Percentiles rank a stretch among this genome's conserved stretches.
Evolutionary conservation across 1,140 invertebrate genomes (phyloP).

Genomic region (Lerema accius): DNA sequence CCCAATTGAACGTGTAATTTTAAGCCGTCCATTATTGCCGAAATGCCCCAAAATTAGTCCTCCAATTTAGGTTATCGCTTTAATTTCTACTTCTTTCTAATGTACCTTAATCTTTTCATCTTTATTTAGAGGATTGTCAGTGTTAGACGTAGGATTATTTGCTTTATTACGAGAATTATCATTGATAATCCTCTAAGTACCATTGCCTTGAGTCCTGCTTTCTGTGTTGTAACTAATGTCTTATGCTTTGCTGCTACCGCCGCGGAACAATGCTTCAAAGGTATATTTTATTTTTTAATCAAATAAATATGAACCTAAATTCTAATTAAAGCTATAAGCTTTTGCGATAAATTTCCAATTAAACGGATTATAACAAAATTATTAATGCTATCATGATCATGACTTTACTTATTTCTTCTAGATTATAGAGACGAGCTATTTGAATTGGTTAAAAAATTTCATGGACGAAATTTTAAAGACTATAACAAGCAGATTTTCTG

Average conservation of each 20-base stretch:
- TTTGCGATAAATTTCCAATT: slow-evolving; percentile 51
- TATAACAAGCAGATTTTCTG: too few species aligned
- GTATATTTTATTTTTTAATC: slow-evolving; percentile 69
- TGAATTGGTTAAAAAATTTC: too few species aligned
- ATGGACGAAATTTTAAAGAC: too few species aligned
- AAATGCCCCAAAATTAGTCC: slow-evolving; percentile 14
- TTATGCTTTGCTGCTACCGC: slow-evolving; percentile 77
- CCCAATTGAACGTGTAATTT: slow-evolving; percentile 28
- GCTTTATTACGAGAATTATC: slow-evolving; percentile 38
- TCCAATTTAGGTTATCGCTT: slow-evolving; percentile 31
- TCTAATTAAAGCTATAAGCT: slow-evolving; percentile 54
- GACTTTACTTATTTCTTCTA: slow-evolving; percentile 17
- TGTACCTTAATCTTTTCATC: slow-evolving; percentile 48
- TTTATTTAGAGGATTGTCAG: slow-evolving; percentile 56
- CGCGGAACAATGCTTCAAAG: slow-evolving; percentile 76
- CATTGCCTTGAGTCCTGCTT: slow-evolving; percentile 62
- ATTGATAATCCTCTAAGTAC: slow-evolving; percentile 53
- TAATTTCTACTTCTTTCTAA: slow-evolving; percentile 50
- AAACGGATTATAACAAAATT: slow-evolving; percentile 39
- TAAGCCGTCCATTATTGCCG: slow-evolving; percentile 12
- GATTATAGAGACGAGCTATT: background rate
- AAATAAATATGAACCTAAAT: slow-evolving; percentile 53
- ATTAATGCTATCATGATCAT: slow-evolving; percentile 36
- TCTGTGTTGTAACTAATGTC: slow-evolving; percentile 77
- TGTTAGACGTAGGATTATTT: slow-evolving; percentile 24